Evolutionary conservation across 2,797 vertebrate species (phyloP).

Genomic region (Avahi laniger): DNA sequence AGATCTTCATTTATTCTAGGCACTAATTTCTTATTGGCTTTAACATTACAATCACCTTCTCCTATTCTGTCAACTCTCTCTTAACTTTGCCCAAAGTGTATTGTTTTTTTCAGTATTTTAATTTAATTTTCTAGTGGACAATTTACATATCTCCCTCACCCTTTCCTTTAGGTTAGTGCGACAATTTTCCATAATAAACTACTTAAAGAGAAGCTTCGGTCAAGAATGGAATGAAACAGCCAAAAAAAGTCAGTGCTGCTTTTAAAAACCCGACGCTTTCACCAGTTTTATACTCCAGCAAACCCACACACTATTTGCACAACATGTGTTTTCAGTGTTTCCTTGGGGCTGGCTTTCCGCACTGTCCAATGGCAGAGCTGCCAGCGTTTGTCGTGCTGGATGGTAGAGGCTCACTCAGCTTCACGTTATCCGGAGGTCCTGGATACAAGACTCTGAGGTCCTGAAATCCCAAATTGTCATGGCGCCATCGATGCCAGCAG

Average conservation of each 20-base stretch:
- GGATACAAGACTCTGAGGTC: conserved; percentile 98
- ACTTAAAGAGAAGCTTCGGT: conserved; percentile 93
- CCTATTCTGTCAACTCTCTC: background rate
- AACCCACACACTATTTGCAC: conserved; percentile 74
- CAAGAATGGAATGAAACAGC: conserved; percentile 90
- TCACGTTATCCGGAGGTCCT: conserved; percentile 98
- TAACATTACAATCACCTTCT: background rate
- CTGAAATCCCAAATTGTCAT: conserved; percentile 99
- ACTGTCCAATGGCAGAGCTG: conserved; percentile 74
- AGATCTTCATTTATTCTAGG: background rate
- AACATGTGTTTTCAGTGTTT: conserved; percentile 87
- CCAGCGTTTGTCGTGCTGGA: conserved; percentile 84
- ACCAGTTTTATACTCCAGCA: conserved; percentile 79
- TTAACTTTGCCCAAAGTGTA: background rate
- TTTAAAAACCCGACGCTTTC: conserved; percentile 85
- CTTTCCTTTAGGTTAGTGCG: conserved; percentile 93
- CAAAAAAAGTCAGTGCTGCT: conserved; percentile 84
- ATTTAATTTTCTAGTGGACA: conserved; percentile 93
- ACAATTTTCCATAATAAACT: conserved; percentile 86
- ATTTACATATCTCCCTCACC: conserved; percentile 94
- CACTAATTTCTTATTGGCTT: background rate
- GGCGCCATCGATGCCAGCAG: conserved; percentile 98
- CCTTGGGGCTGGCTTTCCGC: conserved; percentile 79
- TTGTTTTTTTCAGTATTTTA: conserved; percentile 74
- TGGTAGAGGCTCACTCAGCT: conserved; percentile 80